phyloP scores from a whole-genome alignment of 2,797 vertebrate species.

The Rhinogobio ventralis region DNA sequence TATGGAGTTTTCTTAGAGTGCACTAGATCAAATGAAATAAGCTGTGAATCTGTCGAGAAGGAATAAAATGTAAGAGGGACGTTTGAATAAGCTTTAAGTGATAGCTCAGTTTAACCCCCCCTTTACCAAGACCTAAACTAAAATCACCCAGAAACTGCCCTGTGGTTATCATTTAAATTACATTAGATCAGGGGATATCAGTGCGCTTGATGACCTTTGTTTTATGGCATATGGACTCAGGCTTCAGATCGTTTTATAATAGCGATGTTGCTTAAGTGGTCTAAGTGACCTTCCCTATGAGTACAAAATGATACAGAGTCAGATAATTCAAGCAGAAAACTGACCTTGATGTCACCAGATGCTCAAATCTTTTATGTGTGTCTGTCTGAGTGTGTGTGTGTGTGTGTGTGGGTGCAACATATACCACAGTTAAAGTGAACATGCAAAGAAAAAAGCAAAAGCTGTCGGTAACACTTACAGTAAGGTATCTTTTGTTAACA shows the following conservation, averaged over 20 bases:
- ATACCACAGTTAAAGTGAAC: not conserved
- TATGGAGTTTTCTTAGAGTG: not conserved
- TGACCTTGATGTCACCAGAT: conserved; percentile 30
- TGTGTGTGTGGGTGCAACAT: not conserved
- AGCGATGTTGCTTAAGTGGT: conserved; percentile 4
- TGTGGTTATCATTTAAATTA: not conserved
- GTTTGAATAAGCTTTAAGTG: not conserved
- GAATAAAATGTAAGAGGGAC: not conserved
- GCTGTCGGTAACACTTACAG: not conserved
- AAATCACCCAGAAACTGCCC: not conserved
- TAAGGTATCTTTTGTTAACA: no score
- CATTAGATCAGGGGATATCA: not conserved
- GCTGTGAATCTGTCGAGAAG: not conserved
- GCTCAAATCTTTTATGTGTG: conserved; percentile 19
- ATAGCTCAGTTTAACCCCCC: not conserved
- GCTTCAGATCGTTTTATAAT: conserved; percentile 33
- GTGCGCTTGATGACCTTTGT: not conserved
- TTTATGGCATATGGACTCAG: conserved; percentile 10
- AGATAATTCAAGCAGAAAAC: conserved; percentile 34
- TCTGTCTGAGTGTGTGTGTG: conserved; percentile 2
- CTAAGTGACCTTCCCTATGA: conserved; percentile 26
- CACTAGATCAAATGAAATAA: not conserved
- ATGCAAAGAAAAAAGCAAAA: not conserved
- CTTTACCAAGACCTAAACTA: not conserved
- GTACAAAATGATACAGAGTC: conserved; percentile 31